These are phyloP conservation scores for Apistogramma diplotaenia DNA, from an alignment of 2,113 vertebrate species.

Conservation along the genomic window DNA sequence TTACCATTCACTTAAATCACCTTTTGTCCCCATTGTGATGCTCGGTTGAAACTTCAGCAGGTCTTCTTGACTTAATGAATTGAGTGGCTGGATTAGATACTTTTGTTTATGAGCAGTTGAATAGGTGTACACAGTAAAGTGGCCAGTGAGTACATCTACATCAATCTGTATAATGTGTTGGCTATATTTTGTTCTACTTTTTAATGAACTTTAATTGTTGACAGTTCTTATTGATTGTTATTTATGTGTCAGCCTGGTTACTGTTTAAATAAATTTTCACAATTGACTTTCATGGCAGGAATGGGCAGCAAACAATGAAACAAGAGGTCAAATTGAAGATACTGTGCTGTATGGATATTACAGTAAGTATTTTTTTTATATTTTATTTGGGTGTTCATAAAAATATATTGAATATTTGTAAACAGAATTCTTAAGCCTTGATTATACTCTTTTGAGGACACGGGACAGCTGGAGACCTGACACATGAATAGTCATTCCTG, in stretches of 20 bases:
- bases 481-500: no score
- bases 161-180: background rate
- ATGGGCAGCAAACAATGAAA: conserved; percentile 92
- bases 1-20: background rate
- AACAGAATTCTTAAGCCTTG: background rate
- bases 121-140: background rate
- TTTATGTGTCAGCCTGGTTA: background rate
- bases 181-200: background rate
- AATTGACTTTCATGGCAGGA: conserved; percentile 61
- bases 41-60: background rate
- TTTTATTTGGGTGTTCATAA: background rate
- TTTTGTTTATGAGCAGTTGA: background rate
- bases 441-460: no score
- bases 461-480: no score
- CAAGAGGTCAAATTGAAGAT: conserved; percentile 87
- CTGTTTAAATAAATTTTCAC: background rate
- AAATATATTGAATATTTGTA: background rate
- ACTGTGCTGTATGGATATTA: conserved; percentile 95
- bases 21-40: background rate
- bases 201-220: background rate
- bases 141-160: background rate
- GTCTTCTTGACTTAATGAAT: background rate
- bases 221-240: background rate
- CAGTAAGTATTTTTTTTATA: conserved; percentile 82
- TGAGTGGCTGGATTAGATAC: background rate